These are phyloP conservation scores for Tetrapedia diversipes DNA, from an alignment of 2,888 invertebrate species.

Conservation along the genomic window DNA sequence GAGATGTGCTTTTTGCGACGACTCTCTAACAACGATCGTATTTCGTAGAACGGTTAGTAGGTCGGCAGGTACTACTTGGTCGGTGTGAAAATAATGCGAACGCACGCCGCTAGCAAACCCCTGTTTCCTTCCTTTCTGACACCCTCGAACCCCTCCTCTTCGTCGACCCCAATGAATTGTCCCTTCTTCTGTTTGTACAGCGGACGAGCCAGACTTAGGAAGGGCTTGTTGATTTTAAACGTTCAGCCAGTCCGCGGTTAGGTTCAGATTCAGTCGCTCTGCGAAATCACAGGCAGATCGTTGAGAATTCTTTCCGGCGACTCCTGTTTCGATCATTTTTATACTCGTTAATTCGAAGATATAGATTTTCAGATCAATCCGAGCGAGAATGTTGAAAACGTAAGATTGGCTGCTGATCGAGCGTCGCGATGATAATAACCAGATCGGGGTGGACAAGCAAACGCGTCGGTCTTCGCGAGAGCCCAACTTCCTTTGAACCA, in stretches of 20 bases:
- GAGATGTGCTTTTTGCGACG: conserved; percentile 12
- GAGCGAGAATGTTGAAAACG: too few species aligned
- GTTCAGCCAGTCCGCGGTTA: conserved; percentile 1
- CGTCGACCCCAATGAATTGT: conserved; percentile 45
- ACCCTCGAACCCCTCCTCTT: conserved; percentile 49
- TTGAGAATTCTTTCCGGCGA: too few species aligned
- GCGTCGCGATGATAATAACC: conserved; percentile 22
- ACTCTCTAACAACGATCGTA: conserved; percentile 47
- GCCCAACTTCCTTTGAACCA: conserved; percentile 32
- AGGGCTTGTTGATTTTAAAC: conserved; percentile 46
- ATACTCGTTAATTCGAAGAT: too few species aligned
- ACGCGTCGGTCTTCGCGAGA: conserved; percentile 9
- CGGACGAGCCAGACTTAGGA: background rate
- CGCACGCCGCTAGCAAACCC: conserved; percentile 58
- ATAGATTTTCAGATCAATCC: too few species aligned
- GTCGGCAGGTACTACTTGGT: conserved; percentile 72
- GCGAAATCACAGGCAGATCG: too few species aligned
- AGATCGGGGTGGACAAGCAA: conserved; percentile 14
- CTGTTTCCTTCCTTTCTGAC: conserved; percentile 45
- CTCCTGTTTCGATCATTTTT: too few species aligned
- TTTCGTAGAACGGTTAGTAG: conserved; percentile 77
- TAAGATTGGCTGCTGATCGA: too few species aligned
- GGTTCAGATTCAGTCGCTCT: too few species aligned
- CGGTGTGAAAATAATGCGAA: conserved; percentile 75
- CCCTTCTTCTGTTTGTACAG: conserved; percentile 40